Percentiles rank a stretch among this genome's conserved stretches.
phyloP scores from a whole-genome alignment of 2,888 invertebrate genomes.

The Pogonocherus hispidulus region DNA sequence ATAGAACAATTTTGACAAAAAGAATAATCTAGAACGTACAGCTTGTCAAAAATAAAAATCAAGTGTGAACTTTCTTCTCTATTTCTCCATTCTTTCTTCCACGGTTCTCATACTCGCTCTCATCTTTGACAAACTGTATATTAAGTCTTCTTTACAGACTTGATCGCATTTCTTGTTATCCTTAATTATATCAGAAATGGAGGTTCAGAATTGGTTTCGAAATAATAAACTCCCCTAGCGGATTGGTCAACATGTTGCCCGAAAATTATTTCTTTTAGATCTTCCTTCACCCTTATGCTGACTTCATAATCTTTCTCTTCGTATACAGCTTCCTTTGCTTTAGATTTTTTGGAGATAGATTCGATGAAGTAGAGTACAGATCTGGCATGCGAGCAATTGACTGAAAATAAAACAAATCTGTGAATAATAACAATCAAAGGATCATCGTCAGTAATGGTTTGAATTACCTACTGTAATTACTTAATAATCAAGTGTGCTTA shows the following conservation, averaged over 20 bases:
- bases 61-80: no score
- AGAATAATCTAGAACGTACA: no score
- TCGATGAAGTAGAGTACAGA: slow-evolving; percentile 69
- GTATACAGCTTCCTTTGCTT: slow-evolving; percentile 64
- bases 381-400: slow-evolving; percentile 69
- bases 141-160: no score
- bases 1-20: no score
- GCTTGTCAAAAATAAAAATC: no score
- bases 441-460: no score
- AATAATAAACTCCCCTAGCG: slow-evolving; percentile 55
- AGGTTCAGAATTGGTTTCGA: slow-evolving; percentile 46
- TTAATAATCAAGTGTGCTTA: no score
- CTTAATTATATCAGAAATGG: slow-evolving; percentile 48
- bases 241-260: slow-evolving; percentile 51
- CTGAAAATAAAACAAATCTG: slow-evolving; percentile 58
- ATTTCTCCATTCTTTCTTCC: no score
- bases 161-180: no score
- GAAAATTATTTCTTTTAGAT: slow-evolving; percentile 48
- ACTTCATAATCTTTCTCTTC: slow-evolving; percentile 62
- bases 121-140: no score
- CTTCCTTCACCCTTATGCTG: slow-evolving; percentile 53
- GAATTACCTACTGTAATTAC: no score
- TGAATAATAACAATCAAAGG: background rate
- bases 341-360: slow-evolving; percentile 65
- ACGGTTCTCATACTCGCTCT: no score